A percentile compares a stretch with the other conserved stretches of the same genome.
These are phyloP conservation scores for Butorides virescens DNA, from an alignment of 2,113 vertebrate genomes.

Conservation along the genomic window DNA sequence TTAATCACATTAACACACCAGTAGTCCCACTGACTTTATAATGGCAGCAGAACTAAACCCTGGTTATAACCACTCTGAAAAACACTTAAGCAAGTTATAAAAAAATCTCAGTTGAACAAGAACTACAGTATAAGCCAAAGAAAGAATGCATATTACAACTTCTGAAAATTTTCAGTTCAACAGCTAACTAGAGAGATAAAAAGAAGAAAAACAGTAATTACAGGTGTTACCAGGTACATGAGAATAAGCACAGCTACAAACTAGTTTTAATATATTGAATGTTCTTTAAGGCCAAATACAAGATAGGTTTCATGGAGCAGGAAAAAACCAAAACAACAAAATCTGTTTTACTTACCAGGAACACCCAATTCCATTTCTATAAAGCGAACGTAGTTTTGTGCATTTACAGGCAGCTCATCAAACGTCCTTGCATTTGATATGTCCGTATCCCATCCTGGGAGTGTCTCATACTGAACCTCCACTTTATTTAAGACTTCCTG, in stretches of 20 bases:
- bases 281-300: not conserved
- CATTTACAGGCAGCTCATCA: slow-evolving; percentile 91
- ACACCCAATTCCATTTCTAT: slow-evolving; percentile 88
- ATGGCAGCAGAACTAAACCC: not conserved
- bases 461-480: slow-evolving; percentile 91
- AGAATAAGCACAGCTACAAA: not conserved
- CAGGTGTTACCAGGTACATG: not conserved
- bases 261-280: not conserved
- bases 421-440: slow-evolving; percentile 89
- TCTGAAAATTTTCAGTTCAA: not conserved
- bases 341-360: slow-evolving; percentile 80
- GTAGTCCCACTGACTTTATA: not conserved
- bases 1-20: not conserved
- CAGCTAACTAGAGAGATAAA: not conserved
- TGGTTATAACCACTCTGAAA: not conserved
- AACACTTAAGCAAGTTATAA: not conserved
- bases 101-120: not conserved
- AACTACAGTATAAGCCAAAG: not conserved
- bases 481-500: slow-evolving; percentile 95
- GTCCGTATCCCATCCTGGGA: slow-evolving; percentile 93
- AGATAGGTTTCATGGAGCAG: not conserved
- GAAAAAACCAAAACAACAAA: not conserved
- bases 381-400: slow-evolving; percentile 91
- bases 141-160: not conserved
- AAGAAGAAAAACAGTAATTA: not conserved